These are phyloP conservation scores for Anastatus disparis DNA, from an alignment of 1,140 invertebrate genomes.

Conservation along the genomic window DNA sequence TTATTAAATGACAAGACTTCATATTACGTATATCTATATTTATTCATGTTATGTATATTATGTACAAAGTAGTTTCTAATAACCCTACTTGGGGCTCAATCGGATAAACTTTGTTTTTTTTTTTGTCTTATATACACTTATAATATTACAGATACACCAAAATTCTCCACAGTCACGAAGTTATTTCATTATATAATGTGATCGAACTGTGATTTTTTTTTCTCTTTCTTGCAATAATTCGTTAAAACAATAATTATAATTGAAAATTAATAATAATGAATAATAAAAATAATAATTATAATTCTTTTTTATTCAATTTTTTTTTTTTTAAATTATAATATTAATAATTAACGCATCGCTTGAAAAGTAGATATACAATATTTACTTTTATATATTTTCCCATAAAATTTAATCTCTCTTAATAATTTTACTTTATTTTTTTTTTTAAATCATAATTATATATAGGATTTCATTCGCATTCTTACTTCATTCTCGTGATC, in stretches of 20 bases:
- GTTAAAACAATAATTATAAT: slow-evolving; percentile 25
- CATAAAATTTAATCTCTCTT: slow-evolving; percentile 27
- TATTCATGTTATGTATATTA: slow-evolving; percentile 59
- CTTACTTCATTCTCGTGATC: slow-evolving; percentile 1
- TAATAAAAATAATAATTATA: slow-evolving; percentile 35
- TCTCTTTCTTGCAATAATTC: slow-evolving; percentile 21
- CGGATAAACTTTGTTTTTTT: slow-evolving; percentile 50
- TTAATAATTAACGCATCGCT: slow-evolving; percentile 29
- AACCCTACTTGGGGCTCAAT: slow-evolving; percentile 51
- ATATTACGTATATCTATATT: slow-evolving; percentile 53
- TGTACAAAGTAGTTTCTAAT: slow-evolving; percentile 56
- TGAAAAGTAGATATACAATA: slow-evolving; percentile 26
- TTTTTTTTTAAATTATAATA: no score
- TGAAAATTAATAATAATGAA: slow-evolving; percentile 37
- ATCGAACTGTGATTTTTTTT: slow-evolving; percentile 42
- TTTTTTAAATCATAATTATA: slow-evolving; percentile 33
- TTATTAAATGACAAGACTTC: neutral
- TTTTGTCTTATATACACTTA: slow-evolving; percentile 57
- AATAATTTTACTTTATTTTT: no score
- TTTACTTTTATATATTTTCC: slow-evolving; percentile 20
- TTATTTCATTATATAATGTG: slow-evolving; percentile 37
- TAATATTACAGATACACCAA: slow-evolving; percentile 54
- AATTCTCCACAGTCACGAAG: slow-evolving; percentile 46
- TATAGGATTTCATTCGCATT: slow-evolving; percentile 27
- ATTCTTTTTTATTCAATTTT: no score